Percentiles rank a stretch among this genome's conserved stretches.
phyloP scores from a whole-genome alignment of 2,797 vertebrate species.

The Pygocentrus nattereri region DNA sequence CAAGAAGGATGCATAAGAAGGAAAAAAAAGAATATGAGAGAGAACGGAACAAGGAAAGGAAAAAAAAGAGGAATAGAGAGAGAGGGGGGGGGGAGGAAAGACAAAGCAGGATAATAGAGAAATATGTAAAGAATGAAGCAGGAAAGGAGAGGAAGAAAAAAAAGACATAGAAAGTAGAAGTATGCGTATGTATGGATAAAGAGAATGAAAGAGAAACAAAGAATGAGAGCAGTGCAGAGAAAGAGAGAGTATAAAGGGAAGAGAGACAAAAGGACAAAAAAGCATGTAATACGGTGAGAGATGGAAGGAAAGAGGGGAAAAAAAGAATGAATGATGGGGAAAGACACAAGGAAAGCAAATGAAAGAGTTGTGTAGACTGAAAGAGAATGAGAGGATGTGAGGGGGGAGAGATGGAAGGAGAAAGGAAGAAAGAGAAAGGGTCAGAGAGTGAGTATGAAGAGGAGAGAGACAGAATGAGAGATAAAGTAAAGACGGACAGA shows the following conservation, averaged over 20 bases:
- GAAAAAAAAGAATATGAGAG: conserved; percentile 8
- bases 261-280: too few species aligned
- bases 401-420: conserved; percentile 28
- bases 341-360: not conserved
- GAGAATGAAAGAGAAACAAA: too few species aligned
- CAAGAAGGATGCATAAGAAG: conserved; percentile 31
- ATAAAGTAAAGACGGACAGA: not conserved
- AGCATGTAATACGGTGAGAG: not conserved
- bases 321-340: not conserved
- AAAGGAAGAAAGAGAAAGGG: conserved; percentile 8
- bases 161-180: too few species aligned
- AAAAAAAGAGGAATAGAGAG: conserved; percentile 25
- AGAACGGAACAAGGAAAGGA: conserved; percentile 13
- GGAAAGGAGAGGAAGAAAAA: too few species aligned
- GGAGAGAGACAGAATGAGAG: not conserved
- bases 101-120: too few species aligned
- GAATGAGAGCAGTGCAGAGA: too few species aligned
- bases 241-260: too few species aligned
- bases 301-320: not conserved
- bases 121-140: too few species aligned
- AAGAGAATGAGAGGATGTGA: conserved; percentile 21
- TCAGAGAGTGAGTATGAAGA: conserved; percentile 15
- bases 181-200: too few species aligned
- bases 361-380: conserved; percentile 14
- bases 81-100: conserved; percentile 21